Evolutionary conservation across 1,140 invertebrate genomes (phyloP).

Genomic region (Atta cephalotes): DNA sequence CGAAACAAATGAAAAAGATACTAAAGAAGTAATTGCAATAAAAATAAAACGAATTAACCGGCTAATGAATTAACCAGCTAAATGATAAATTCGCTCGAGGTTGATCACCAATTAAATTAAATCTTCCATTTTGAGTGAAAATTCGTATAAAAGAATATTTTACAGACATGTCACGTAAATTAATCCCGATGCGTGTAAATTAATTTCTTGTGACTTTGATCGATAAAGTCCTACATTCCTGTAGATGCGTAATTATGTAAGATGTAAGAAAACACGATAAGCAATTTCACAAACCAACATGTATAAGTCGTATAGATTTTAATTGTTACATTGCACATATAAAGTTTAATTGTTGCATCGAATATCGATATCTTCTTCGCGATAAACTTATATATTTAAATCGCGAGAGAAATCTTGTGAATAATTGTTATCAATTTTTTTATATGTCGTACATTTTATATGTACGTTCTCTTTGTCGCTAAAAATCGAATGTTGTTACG

Average conservation of each 20-base stretch:
- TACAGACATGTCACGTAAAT: conserved; percentile 8
- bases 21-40: conserved; percentile 85
- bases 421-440: conserved; percentile 53
- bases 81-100: neutral
- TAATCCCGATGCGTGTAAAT: neutral
- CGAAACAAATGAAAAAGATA: conserved; percentile 90
- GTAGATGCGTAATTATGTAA: neutral
- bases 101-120: conserved; percentile 4
- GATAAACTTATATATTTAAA: conserved; percentile 23
- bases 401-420: neutral
- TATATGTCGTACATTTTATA: conserved; percentile 12
- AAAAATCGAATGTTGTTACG: conserved; percentile 34
- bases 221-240: neutral
- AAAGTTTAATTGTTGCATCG: conserved; percentile 48
- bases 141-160: conserved; percentile 13
- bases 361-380: conserved; percentile 29
- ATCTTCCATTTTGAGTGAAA: conserved; percentile 24
- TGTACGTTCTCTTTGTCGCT: conserved; percentile 22
- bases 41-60: neutral
- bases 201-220: conserved; percentile 4
- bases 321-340: conserved; percentile 33
- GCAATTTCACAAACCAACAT: neutral
- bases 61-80: neutral
- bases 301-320: neutral
- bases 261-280: conserved; percentile 5